Base-by-base conservation (phyloP, 2,113 vertebrate genomes). In the Perccottus glenii region DNA sequence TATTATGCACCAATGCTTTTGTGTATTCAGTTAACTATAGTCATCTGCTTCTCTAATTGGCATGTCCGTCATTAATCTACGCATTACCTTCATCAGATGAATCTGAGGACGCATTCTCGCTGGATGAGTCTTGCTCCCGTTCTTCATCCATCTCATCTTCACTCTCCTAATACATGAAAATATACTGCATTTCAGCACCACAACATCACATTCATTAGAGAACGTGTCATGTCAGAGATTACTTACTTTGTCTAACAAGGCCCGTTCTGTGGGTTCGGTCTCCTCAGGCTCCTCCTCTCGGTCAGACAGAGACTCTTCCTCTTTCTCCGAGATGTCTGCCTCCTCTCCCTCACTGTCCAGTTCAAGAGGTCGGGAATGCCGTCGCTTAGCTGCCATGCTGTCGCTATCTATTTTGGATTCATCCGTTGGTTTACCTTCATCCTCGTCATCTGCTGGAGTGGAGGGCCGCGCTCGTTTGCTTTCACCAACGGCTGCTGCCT, bases 301-400 rank as follows among this genome's bases (percentile, higher is more conserved):
- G 66, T 98, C 96, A 0, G 96, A 97, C 60, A 89, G 59, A 0
- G 86, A 90, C 45, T 94, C 88, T 5, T 85, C 84, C 44, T 96
- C 94, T 70, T 98, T 95, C 73, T 67, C 94, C 5, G 94, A 95
- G 0, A 90, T 94, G 75, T 97, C 96, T 64, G 93, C 93, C 50
- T 96, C 97, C 72, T 98, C 97, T 15, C 97, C 98, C n/a, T 98
- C 98, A 0, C 97, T 98, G 92, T 99, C 98, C 2, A 98, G 93
- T 45, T 95, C 95, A 57, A 96, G 78, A 0, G 97, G 96, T 64
- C 96, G 91, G 0, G 94, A 93, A 1, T 94, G 96, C 64, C 96
- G 91, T 3, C 95, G 87, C 36, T 95, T 93, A 35, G 93, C 79
- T 0, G 91, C 81, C 9, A 90, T 76, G 0, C 90, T 64, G 47